Evolutionary conservation across 2,888 invertebrate species (phyloP), one percentile per base, ranked within the genome.

Genomic region (Urechis unicinctus): DNA sequence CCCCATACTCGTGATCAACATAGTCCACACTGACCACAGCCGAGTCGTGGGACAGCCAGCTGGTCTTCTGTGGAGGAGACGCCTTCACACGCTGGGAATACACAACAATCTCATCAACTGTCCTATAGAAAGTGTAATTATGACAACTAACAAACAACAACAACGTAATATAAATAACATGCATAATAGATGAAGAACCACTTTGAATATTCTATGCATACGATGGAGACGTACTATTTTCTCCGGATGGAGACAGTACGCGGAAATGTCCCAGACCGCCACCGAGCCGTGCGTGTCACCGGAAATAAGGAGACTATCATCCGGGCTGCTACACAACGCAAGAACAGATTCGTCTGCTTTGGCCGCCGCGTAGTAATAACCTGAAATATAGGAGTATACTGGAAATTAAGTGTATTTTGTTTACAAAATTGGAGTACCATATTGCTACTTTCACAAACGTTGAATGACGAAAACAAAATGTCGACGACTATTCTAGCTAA

Each of bases 21-120:
- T 67, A 72, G 58, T 75, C 73, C 44, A 74, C 68, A 60, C 74
- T 75, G 17, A 77, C 75, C 25, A 77, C 65, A 9, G 75, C 68
- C 1, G 68, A 61, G 56, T 74, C 71, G 56, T 77, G 77, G 13
- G 71, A 75, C 53, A 55, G 63, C 75, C 75, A 77, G 1, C 48
- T 50, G 21, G 57, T 52, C 44, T 65, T 57, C 22, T 70, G 52
- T 2, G 66, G 66, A 2, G 75, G 73, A 44, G 59, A 60, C 1
- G 61, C 58, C 59, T 63, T 68, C 9, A 68, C 64, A 52, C 64
- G 61, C 69, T 72, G 59, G 4, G 65, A 59, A 29, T 36, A 29
- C 24, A 31, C 6, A 22, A 49, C n/a, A 31, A 25, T 46, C 44
- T n/a, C n/a, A 22, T n/a, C n/a, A n/a, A n/a, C n/a, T n/a, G n/a